Conservation (phyloP, 1,140 invertebrate genomes). For the Oreohelix idahoensis region DNA sequence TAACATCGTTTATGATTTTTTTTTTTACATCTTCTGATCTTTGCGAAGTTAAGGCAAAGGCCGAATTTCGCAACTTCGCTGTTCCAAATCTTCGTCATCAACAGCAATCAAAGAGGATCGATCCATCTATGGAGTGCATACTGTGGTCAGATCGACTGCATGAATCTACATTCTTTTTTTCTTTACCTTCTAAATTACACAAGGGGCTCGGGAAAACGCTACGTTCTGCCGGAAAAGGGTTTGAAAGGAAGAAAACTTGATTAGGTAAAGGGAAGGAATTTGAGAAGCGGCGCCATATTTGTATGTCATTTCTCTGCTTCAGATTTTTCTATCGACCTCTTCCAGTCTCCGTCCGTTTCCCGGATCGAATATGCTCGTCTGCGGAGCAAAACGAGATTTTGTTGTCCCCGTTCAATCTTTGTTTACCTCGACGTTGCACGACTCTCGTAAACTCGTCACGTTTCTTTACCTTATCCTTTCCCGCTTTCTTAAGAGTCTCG, state of each 20-base stretch:
- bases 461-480: neutral
- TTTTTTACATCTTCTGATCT: too few relatives aligned
- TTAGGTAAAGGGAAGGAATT: neutral
- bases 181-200: neutral
- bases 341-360: neutral
- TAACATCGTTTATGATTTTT: too few relatives aligned
- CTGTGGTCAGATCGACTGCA: slow-evolving; percentile 2
- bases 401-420: neutral
- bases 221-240: neutral
- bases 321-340: slow-evolving; percentile 4
- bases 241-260: slow-evolving; percentile 6
- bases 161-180: neutral
- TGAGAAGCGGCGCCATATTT: slow-evolving; percentile 2
- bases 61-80: too few relatives aligned
- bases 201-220: neutral
- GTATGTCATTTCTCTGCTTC: neutral
- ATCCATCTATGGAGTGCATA: neutral
- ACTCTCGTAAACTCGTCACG: neutral
- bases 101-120: neutral
- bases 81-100: neutral
- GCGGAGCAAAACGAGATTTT: neutral
- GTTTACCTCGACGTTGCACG: neutral
- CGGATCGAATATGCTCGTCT: neutral
- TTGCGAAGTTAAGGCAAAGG: too few relatives aligned
- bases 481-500: neutral